A percentile compares a stretch with the other conserved stretches of the same genome.
Evolutionary conservation across 2,113 vertebrate genomes (phyloP).

Genomic region (Dicrurus megarhynchus): DNA sequence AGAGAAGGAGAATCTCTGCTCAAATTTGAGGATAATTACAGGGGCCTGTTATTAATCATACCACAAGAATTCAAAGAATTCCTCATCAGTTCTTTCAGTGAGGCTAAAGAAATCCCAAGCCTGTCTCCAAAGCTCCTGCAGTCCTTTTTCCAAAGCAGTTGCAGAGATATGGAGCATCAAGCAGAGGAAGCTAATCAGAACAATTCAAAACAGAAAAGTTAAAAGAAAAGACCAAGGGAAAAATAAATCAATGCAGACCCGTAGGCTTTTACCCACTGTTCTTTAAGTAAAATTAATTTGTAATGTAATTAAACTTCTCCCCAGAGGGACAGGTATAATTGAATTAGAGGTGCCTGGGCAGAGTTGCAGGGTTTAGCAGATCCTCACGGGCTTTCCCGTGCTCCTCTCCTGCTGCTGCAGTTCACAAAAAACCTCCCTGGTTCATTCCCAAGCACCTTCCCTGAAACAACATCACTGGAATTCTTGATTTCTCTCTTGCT

Average conservation of each 20-base stretch:
- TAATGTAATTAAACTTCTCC: slow-evolving; percentile 56
- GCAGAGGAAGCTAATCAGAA: slow-evolving; percentile 32
- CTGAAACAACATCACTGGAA: background rate
- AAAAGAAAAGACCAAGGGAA: slow-evolving; percentile 16
- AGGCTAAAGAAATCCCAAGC: background rate
- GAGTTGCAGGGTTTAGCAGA: background rate
- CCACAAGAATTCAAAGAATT: background rate
- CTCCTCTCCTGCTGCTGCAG: background rate
- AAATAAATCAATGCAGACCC: slow-evolving; percentile 43
- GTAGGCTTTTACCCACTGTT: slow-evolving; percentile 26
- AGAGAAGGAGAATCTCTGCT: background rate
- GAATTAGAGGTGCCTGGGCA: slow-evolving; percentile 44
- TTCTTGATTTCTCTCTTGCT: background rate
- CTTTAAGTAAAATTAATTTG: slow-evolving; percentile 56
- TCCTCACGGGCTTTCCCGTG: background rate
- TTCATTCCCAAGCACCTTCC: background rate
- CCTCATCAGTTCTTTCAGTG: background rate
- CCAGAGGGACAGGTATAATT: slow-evolving; percentile 47
- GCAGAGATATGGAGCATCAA: background rate
- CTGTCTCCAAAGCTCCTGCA: background rate
- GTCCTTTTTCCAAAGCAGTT: background rate
- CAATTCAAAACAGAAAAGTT: slow-evolving; percentile 35
- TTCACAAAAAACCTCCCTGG: background rate
- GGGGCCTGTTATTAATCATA: background rate
- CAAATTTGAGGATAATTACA: background rate